Percentiles rank a stretch among this genome's conserved stretches.
Evolutionary conservation across 53 echinoderm and acorn worm species (phyloP).

Genomic region (Arbacia lixula): DNA sequence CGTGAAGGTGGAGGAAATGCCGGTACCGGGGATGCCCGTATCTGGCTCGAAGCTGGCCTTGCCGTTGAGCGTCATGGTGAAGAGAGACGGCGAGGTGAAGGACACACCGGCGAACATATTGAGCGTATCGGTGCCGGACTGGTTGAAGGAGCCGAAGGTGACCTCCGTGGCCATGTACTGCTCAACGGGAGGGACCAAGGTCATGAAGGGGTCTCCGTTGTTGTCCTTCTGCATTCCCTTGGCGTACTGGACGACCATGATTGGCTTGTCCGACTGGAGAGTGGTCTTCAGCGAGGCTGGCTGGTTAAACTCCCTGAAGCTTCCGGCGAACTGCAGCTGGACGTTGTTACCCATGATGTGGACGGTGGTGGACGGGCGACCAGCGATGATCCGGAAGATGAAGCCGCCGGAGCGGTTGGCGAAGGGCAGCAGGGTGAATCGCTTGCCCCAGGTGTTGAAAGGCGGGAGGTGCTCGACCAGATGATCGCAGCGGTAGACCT

Average conservation of each 20-base stretch:
- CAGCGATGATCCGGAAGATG: constrained; percentile 87
- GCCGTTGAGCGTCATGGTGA: constrained; percentile 75
- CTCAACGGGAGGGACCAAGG: constrained; percentile 87
- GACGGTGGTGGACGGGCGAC: constrained; percentile 75
- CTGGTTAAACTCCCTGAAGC: constrained; percentile 87
- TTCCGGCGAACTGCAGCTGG: constrained; percentile 69
- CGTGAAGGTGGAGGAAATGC: constrained; percentile 74
- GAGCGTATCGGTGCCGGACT: constrained; percentile 48
- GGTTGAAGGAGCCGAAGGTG: constrained; percentile 89
- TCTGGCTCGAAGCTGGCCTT: constrained; percentile 54
- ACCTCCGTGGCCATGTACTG: constrained; percentile 84
- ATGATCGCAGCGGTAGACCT: constrained; percentile 87
- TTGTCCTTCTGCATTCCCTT: constrained; percentile 89
- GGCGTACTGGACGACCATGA: constrained; percentile 88
- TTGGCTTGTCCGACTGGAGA: constrained; percentile 81
- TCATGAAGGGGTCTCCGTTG: constrained; percentile 92
- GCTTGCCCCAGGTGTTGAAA: constrained; percentile 87
- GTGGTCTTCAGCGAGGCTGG: constrained; percentile 65
- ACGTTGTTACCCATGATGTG: constrained; percentile 78
- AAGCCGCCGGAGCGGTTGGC: constrained; percentile 86
- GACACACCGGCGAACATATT: constrained; percentile 74
- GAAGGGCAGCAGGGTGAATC: constrained; percentile 89
- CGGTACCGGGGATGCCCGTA: constrained; percentile 61
- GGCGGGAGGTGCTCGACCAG: constrained; percentile 93
- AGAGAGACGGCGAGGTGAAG: constrained; percentile 75